Evolutionary conservation across 1,140 invertebrate species (phyloP).

Genomic region (Conus ventricosus): DNA sequence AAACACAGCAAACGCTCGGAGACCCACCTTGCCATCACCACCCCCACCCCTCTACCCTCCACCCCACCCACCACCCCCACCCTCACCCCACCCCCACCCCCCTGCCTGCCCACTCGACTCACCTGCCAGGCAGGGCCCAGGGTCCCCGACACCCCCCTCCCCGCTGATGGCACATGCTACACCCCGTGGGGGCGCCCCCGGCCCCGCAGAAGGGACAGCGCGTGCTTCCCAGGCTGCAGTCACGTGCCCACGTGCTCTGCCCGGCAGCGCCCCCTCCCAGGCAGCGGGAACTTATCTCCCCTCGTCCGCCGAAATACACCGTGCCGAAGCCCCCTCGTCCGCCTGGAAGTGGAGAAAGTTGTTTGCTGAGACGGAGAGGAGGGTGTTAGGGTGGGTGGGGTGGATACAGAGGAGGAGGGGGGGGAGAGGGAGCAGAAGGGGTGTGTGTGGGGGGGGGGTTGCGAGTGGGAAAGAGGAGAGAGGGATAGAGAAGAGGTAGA

Average conservation of each 20-base stretch:
- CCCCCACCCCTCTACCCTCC: no score
- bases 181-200: slow-evolving; percentile 32
- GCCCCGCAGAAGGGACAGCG: slow-evolving; percentile 46
- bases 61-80: no score
- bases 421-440: no score
- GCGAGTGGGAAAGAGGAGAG: no score
- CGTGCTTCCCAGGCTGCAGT: slow-evolving; percentile 30
- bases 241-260: slow-evolving; percentile 22
- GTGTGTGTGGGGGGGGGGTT: no score
- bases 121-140: slow-evolving; percentile 14
- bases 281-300: slow-evolving; percentile 38
- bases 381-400: no score
- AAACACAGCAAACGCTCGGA: no score
- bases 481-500: no score
- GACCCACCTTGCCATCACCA: no score
- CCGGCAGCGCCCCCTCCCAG: slow-evolving; percentile 49
- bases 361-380: no score
- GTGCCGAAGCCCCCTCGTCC: slow-evolving; percentile 36
- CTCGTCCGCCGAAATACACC: slow-evolving; percentile 41
- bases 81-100: no score
- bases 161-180: slow-evolving; percentile 36
- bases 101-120: neutral
- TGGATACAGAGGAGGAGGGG: no score
- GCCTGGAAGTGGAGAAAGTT: neutral
- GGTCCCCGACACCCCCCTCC: slow-evolving; percentile 39